Evolutionary conservation across 2,888 invertebrate genomes (phyloP).

Genomic region (Lasioglossum lativentre): DNA sequence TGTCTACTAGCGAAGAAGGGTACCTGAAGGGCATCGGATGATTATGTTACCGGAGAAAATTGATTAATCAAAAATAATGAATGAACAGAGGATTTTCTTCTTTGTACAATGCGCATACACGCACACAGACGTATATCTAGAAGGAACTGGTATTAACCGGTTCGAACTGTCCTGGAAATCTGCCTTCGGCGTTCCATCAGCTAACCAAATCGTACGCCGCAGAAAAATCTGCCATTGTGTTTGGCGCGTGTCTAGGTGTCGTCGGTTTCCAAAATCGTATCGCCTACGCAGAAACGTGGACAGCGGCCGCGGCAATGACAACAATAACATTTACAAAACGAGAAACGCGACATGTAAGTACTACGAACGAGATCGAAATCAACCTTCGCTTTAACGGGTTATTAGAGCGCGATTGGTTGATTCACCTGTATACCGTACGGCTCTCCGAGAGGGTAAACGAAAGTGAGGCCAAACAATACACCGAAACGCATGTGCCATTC

Average conservation of each 20-base stretch:
- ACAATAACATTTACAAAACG: not conserved
- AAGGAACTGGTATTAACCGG: constrained; percentile 64
- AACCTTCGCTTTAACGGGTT: not conserved
- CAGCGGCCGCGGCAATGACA: not conserved
- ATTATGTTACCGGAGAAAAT: not conserved
- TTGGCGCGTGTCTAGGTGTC: not conserved
- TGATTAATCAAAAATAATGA: constrained; percentile 4
- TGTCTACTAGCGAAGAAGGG: not conserved
- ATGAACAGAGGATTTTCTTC: constrained; percentile 29
- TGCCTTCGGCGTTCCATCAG: constrained; percentile 45
- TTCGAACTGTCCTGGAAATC: constrained; percentile 62
- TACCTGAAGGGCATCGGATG: not conserved
- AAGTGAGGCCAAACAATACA: constrained; percentile 23
- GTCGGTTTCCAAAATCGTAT: not conserved
- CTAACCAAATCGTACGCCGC: constrained; percentile 42
- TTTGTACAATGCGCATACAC: not conserved
- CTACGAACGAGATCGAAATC: not conserved
- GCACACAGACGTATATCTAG: constrained; percentile 29
- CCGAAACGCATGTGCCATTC: constrained; percentile 30
- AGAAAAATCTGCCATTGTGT: constrained; percentile 27
- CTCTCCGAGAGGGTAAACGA: constrained; percentile 32
- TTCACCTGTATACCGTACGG: constrained; percentile 11
- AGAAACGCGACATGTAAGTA: not conserved
- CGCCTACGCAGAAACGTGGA: not conserved
- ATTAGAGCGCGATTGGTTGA: constrained; percentile 12